Base-by-base conservation (phyloP, 2,113 vertebrate genomes). In the Protomyctophum bolini region DNA sequence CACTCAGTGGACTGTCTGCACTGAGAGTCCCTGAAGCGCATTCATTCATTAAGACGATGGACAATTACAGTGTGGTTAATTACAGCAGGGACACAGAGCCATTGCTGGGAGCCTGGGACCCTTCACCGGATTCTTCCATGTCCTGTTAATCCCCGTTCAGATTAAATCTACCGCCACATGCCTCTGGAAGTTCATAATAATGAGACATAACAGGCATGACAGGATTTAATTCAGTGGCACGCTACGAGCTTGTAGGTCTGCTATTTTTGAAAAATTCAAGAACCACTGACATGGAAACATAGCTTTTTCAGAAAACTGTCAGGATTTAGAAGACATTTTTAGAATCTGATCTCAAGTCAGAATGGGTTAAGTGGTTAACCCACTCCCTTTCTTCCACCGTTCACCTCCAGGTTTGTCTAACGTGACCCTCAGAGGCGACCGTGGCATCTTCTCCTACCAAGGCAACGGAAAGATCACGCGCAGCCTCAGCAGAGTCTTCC, bases 401-500 rank as follows among this genome's bases (percentile, higher is more conserved):
- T 72, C 48, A 49, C 46, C 58, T 51, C 33, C 82, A 98, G 97
- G 97, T 91, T 83, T 95, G 66, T 89, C 93, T 47, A 96, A 94
- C 2, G 93, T 93, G 8, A 92, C 95, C 15, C 92, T 98, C 52
- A 85, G 71, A 0, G 86, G 79, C 15, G 90, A 90, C 47, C 92
- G 86, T 71, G 86, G 79, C 10, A 75, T 88, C 0, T 66, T 95
- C 77, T 79, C 87, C 28, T 96, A 93, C 89, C 91, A 82, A 70
- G 94, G 94, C 77, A 97, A 95, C 0, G 92, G 95, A 10, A 94
- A 93, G 57, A 94, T 97, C 59, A 75, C 62, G 46, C 92, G 91
- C 66, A 83, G 87, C 33, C 93, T 98, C 82, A 89, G 79, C 73
- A 92, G 84, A 1, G 58, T 98, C 58, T n/a, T 86, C 0, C 89